Conservation (phyloP, 2,888 invertebrate species). For the Melinopterus prodromus region DNA sequence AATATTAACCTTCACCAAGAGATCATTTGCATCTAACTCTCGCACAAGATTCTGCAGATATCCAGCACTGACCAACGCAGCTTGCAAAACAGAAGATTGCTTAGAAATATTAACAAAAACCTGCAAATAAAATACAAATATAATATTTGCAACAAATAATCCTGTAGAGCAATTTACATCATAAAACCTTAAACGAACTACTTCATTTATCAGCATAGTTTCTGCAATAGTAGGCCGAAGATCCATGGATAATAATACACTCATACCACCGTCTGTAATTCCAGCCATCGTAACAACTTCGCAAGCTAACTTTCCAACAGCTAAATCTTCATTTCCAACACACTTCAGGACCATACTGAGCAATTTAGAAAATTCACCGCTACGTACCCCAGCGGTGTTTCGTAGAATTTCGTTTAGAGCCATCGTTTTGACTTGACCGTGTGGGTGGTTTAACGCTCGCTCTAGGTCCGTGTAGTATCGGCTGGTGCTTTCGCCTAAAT, state of each 20-base stretch:
- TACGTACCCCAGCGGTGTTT: slow-evolving; percentile 35
- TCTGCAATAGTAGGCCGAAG: slow-evolving; percentile 67
- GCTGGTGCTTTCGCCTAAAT: slow-evolving; percentile 67
- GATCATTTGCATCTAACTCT: slow-evolving; percentile 75
- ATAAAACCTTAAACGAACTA: slow-evolving; percentile 73
- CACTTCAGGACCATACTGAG: slow-evolving; percentile 66
- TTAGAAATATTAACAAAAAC: slow-evolving; percentile 71
- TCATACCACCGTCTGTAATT: slow-evolving; percentile 58
- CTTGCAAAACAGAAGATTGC: slow-evolving; percentile 67
- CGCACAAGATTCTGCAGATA: slow-evolving; percentile 72
- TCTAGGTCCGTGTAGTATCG: slow-evolving; percentile 68
- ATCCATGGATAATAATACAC: slow-evolving; percentile 64
- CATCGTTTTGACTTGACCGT: slow-evolving; percentile 68
- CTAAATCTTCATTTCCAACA: slow-evolving; percentile 67
- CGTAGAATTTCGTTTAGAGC: slow-evolving; percentile 69
- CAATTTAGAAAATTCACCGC: slow-evolving; percentile 49
- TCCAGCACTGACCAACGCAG: slow-evolving; percentile 67
- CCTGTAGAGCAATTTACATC: slow-evolving; percentile 32
- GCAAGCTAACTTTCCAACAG: slow-evolving; percentile 69
- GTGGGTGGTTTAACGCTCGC: slow-evolving; percentile 70
- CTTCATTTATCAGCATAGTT: slow-evolving; percentile 66
- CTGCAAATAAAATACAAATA: slow-evolving; percentile 55
- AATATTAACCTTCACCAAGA: slow-evolving; percentile 81
- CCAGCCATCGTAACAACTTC: slow-evolving; percentile 65
- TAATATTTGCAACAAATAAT: not conserved